Percentiles rank a stretch among this genome's conserved stretches.
These are phyloP conservation scores for Bombus superbus DNA, from an alignment of 1,140 invertebrate species.

Conservation along the genomic window DNA sequence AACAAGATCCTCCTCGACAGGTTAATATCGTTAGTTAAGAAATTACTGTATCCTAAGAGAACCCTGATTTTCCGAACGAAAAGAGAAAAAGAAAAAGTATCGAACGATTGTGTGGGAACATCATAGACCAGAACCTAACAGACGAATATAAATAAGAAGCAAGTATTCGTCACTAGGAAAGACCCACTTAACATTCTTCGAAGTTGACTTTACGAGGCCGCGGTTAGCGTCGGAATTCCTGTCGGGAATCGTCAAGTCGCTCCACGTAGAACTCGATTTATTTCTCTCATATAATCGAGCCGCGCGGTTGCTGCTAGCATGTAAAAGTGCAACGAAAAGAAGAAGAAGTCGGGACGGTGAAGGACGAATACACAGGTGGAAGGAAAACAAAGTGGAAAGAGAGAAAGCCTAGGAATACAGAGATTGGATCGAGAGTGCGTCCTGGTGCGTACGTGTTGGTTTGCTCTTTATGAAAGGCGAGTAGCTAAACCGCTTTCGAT, in stretches of 20 bases:
- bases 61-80: no score
- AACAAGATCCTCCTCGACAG: no score
- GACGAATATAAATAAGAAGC: conserved; percentile 12
- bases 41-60: no score
- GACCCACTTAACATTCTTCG: conserved; percentile 58
- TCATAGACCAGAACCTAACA: not conserved
- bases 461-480: conserved; percentile 75
- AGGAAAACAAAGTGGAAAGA: conserved; percentile 46
- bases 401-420: conserved; percentile 41
- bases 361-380: conserved; percentile 17
- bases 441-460: conserved; percentile 61
- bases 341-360: conserved; percentile 5
- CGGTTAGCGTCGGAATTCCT: conserved; percentile 57
- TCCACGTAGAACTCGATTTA: conserved; percentile 74
- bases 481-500: conserved; percentile 77
- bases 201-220: conserved; percentile 46
- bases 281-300: conserved; percentile 74
- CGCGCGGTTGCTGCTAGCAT: conserved; percentile 53
- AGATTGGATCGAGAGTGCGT: conserved; percentile 58
- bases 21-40: no score
- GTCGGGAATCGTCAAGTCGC: conserved; percentile 64
- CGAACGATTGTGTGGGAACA: not conserved
- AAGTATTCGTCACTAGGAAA: conserved; percentile 17
- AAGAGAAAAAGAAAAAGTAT: not conserved
- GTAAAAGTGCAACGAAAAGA: conserved; percentile 52